Conservation (phyloP, 2,888 invertebrate species). For the Philopedon plagiatum region DNA sequence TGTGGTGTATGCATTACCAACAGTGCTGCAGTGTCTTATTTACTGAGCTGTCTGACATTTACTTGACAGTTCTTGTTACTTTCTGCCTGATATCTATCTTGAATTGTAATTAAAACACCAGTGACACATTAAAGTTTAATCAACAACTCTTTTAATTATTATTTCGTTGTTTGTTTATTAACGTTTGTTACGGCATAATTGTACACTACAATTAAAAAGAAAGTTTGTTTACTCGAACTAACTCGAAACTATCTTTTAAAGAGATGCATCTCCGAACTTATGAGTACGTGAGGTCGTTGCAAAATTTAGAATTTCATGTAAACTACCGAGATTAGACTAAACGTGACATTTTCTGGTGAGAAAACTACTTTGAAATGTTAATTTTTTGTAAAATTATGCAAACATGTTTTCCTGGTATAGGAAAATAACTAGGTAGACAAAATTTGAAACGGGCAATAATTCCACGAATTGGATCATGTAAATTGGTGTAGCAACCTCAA, state of each 20-base stretch:
- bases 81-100: too few relatives aligned
- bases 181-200: neutral
- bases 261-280: slow-evolving; percentile 31
- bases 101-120: too few relatives aligned
- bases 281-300: slow-evolving; percentile 33
- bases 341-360: slow-evolving; percentile 36
- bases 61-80: too few relatives aligned
- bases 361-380: slow-evolving; percentile 34
- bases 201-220: neutral
- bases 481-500: neutral
- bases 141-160: neutral
- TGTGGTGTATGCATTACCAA: too few relatives aligned
- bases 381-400: slow-evolving; percentile 25
- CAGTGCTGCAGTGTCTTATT: too few relatives aligned
- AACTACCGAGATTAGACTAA: slow-evolving; percentile 25
- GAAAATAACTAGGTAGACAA: neutral
- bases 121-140: too few relatives aligned
- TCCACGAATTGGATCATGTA: neutral
- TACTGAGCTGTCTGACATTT: too few relatives aligned
- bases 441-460: neutral
- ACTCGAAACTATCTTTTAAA: slow-evolving; percentile 10
- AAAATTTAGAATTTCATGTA: slow-evolving; percentile 32
- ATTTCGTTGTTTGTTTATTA: neutral
- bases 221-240: neutral
- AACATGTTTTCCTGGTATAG: neutral